phyloP scores from a whole-genome alignment of 2,888 invertebrate genomes.

The Phasia obesa region DNA sequence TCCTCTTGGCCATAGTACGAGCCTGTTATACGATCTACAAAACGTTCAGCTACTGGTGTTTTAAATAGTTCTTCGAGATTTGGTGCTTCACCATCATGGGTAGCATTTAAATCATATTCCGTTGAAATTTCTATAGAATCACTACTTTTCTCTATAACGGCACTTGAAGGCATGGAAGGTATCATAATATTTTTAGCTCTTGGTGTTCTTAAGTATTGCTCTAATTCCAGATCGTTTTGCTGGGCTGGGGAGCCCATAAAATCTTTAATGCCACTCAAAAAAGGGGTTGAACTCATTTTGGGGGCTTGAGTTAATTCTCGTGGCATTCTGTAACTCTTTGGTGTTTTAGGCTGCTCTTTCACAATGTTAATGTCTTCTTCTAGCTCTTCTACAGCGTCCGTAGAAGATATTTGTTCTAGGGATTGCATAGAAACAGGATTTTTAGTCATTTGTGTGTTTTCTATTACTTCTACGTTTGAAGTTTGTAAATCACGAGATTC shows the following conservation, averaged over 20 bases:
- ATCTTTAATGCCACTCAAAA: constrained; percentile 40
- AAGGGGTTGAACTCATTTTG: constrained; percentile 47
- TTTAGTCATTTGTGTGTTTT: background rate
- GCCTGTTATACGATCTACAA: constrained; percentile 52
- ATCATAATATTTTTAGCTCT: constrained; percentile 79
- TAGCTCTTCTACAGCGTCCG: background rate
- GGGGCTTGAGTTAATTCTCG: constrained; percentile 72
- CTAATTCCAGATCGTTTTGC: constrained; percentile 67
- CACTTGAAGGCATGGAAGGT: constrained; percentile 78
- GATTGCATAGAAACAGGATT: background rate
- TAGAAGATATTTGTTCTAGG: constrained; percentile 5
- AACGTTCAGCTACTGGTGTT: constrained; percentile 72
- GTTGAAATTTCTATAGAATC: constrained; percentile 73
- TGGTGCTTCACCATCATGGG: constrained; percentile 68
- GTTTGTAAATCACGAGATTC: background rate
- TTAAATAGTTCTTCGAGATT: constrained; percentile 79
- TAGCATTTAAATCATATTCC: constrained; percentile 77
- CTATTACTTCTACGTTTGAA: constrained; percentile 36
- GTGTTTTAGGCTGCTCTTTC: constrained; percentile 75
- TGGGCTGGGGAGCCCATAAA: constrained; percentile 21
- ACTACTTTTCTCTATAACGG: constrained; percentile 74
- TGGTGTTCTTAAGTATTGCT: constrained; percentile 78
- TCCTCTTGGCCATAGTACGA: constrained; percentile 53
- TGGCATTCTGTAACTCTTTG: constrained; percentile 73
- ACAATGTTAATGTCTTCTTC: constrained; percentile 69